phyloP scores from a whole-genome alignment of 2,888 invertebrate genomes.

The Galeopsomyia nigrocyanea region DNA sequence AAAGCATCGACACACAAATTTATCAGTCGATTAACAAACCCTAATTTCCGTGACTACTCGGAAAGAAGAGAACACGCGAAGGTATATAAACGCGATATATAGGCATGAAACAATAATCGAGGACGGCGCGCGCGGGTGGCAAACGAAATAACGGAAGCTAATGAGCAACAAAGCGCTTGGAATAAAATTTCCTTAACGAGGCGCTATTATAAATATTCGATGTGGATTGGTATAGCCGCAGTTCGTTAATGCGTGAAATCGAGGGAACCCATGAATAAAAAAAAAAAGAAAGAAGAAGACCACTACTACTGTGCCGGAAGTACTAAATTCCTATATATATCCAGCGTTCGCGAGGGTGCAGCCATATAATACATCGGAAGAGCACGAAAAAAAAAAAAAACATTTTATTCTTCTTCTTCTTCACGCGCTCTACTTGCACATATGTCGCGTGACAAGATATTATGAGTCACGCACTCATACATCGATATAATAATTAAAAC shows the following conservation, averaged over 20 bases:
- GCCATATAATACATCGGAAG: no score
- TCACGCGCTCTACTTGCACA: not conserved
- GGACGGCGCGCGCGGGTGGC: not conserved
- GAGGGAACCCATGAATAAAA: constrained; percentile 35
- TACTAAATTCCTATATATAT: constrained; percentile 38
- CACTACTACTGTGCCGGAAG: constrained; percentile 6
- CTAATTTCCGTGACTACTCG: constrained; percentile 7
- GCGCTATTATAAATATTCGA: constrained; percentile 41
- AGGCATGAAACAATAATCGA: constrained; percentile 21
- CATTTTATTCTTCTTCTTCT: not conserved
- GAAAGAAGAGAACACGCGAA: no score
- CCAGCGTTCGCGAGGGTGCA: no score
- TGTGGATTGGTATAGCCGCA: constrained; percentile 12
- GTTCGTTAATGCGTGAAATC: constrained; percentile 42
- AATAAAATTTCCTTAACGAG: constrained; percentile 45
- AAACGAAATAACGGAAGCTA: constrained; percentile 18
- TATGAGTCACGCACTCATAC: no score
- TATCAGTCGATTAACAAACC: no score
- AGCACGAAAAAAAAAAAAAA: not conserved
- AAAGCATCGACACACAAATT: no score
- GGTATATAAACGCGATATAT: not conserved
- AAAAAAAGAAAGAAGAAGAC: no score
- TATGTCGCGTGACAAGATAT: not conserved
- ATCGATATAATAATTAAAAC: no score
- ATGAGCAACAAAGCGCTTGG: constrained; percentile 29